Conservation (phyloP, 2,113 vertebrate species). For the Misgurnus anguillicaudatus region DNA sequence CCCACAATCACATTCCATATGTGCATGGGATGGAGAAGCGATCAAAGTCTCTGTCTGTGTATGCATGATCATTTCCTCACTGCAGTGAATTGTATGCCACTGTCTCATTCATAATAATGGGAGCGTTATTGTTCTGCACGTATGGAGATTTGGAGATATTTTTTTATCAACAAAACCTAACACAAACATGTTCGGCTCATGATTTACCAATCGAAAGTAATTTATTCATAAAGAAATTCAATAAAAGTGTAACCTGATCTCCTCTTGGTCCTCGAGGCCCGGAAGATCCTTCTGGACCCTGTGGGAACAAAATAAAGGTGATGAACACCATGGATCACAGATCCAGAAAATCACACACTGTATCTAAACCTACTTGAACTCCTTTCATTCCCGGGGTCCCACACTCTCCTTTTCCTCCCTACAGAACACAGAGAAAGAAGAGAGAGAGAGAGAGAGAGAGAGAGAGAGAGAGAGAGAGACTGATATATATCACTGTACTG, state of each 20-base stretch:
- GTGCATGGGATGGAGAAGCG: constrained; percentile 64
- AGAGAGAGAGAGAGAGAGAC: no score
- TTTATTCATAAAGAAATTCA: no score
- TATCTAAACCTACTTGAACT: constrained; percentile 75
- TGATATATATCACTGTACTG: background rate
- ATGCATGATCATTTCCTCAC: constrained; percentile 42
- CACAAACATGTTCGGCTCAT: background rate
- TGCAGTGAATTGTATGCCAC: constrained; percentile 3
- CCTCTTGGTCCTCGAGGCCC: constrained; percentile 76
- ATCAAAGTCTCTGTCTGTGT: constrained; percentile 39
- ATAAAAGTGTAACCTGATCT: constrained; percentile 72
- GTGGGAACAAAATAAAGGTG: constrained; percentile 24
- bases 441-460: no score
- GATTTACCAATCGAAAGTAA: no score
- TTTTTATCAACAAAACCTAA: no score
- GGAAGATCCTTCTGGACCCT: constrained; percentile 70
- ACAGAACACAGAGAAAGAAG: background rate
- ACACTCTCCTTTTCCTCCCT: constrained; percentile 83
- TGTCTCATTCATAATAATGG: constrained; percentile 26
- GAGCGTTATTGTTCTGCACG: background rate
- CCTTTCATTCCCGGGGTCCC: constrained; percentile 80
- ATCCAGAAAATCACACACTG: constrained; percentile 35
- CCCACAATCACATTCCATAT: constrained; percentile 76
- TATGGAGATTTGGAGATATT: background rate
- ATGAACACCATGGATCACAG: background rate